Percentiles rank a stretch among this genome's conserved stretches.
Conservation (phyloP, 92 coral and sea anemone species). For the Desmophyllum pertusum region DNA sequence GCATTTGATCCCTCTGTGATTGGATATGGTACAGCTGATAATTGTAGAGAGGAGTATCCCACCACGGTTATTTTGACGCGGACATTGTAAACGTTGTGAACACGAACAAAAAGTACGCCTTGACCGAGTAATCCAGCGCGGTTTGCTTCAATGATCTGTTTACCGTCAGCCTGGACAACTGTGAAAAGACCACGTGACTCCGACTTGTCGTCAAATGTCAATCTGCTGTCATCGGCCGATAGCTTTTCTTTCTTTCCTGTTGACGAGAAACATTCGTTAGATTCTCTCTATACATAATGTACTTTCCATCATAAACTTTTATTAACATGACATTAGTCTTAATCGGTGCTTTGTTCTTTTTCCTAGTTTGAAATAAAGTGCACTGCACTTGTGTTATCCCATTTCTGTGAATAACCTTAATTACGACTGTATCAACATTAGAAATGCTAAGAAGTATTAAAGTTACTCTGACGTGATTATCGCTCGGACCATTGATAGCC, state of each 20-base stretch:
- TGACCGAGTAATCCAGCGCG: slow-evolving; percentile 55
- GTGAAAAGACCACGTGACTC: slow-evolving; percentile 67
- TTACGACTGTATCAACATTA: no score
- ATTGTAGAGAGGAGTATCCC: slow-evolving; percentile 41
- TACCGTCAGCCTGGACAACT: slow-evolving; percentile 27
- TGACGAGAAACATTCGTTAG: not conserved
- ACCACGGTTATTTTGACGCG: slow-evolving; percentile 59
- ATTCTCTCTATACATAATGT: no score
- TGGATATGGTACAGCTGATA: slow-evolving; percentile 54
- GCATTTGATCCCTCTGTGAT: slow-evolving; percentile 21
- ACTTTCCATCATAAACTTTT: no score
- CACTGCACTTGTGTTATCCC: not conserved
- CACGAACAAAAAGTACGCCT: slow-evolving; percentile 62
- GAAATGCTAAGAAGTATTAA: no score
- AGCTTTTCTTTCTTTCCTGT: slow-evolving; percentile 52
- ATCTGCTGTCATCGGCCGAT: slow-evolving; percentile 48
- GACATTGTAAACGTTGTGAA: slow-evolving; percentile 66
- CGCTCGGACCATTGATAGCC: not conserved
- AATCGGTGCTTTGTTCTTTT: not conserved
- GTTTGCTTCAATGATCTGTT: slow-evolving; percentile 51
- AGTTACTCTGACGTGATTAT: not conserved
- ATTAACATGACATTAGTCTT: no score
- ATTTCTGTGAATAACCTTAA: no score
- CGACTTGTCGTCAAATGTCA: slow-evolving; percentile 63
- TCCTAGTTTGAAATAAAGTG: not conserved